These are phyloP conservation scores for Drosophila tripunctata DNA, from an alignment of 2,888 invertebrate species.

Conservation along the genomic window DNA sequence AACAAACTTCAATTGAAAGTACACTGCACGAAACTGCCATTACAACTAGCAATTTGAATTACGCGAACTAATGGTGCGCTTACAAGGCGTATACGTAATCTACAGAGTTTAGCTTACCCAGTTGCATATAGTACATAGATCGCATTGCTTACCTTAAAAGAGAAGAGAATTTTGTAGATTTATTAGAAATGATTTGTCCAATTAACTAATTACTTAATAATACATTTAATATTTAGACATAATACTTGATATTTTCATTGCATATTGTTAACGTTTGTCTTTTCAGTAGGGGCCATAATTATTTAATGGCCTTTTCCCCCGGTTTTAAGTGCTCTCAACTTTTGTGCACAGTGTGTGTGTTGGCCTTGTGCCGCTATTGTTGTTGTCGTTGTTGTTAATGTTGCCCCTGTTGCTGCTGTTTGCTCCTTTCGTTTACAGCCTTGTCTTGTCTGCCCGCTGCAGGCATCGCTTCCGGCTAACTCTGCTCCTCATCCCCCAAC, in stretches of 20 bases:
- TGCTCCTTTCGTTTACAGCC: conserved; percentile 40
- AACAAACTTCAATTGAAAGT: conserved; percentile 19
- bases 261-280: neutral
- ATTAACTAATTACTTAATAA: neutral
- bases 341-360: conserved; percentile 40
- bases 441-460: conserved; percentile 19
- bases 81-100: conserved; percentile 62
- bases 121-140: neutral
- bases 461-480: conserved; percentile 2
- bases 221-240: neutral
- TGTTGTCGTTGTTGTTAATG: conserved; percentile 35
- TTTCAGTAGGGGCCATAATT: neutral
- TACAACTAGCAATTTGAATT: conserved; percentile 16
- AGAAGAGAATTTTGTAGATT: neutral
- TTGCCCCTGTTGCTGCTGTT: conserved; percentile 29
- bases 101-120: conserved; percentile 20
- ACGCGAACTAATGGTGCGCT: conserved; percentile 42
- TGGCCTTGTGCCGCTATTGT: neutral
- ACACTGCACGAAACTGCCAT: conserved; percentile 45
- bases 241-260: neutral
- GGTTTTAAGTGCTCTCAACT: conserved; percentile 14
- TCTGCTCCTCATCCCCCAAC: neutral
- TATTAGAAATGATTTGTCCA: neutral
- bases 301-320: neutral
- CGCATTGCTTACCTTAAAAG: conserved; percentile 36